Evolutionary conservation across 2,797 vertebrate species (phyloP).

Genomic region (Bradypodion ventrale): DNA sequence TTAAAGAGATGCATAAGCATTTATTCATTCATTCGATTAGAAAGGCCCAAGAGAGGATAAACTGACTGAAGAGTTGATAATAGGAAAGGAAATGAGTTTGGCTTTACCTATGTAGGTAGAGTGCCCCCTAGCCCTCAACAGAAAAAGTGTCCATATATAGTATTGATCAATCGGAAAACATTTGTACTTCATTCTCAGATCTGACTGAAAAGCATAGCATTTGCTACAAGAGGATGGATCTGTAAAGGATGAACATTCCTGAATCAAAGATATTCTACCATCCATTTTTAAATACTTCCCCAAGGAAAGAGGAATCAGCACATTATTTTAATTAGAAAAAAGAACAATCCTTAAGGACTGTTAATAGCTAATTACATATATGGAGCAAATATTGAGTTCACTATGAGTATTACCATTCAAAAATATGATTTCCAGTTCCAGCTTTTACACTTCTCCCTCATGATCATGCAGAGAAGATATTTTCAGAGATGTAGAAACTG

Average conservation of each 20-base stretch:
- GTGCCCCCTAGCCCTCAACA: slow-evolving; percentile 65
- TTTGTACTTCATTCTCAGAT: slow-evolving; percentile 3
- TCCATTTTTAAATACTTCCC: slow-evolving; percentile 16
- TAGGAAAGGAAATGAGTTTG: slow-evolving; percentile 27
- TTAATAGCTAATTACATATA: not conserved
- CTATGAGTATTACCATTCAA: not conserved
- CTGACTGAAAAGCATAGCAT: not conserved
- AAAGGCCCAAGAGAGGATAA: slow-evolving; percentile 52
- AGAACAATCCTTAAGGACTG: not conserved
- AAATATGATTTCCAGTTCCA: not conserved
- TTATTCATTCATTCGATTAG: slow-evolving; percentile 44
- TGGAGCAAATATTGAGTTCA: slow-evolving; percentile 7
- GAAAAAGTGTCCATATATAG: slow-evolving; percentile 32
- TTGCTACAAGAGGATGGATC: slow-evolving; percentile 26
- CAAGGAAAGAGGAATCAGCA: not conserved
- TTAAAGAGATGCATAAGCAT: slow-evolving; percentile 63
- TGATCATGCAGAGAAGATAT: not conserved
- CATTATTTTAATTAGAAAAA: not conserved
- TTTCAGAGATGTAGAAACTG: not conserved
- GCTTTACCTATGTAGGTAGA: slow-evolving; percentile 54
- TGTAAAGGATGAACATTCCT: not conserved
- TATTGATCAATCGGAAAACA: not conserved
- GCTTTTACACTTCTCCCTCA: not conserved
- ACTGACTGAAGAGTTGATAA: slow-evolving; percentile 51
- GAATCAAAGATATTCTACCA: not conserved